These are phyloP conservation scores for Diplodus puntazzo DNA, from an alignment of 2,797 vertebrate genomes.

Conservation along the genomic window DNA sequence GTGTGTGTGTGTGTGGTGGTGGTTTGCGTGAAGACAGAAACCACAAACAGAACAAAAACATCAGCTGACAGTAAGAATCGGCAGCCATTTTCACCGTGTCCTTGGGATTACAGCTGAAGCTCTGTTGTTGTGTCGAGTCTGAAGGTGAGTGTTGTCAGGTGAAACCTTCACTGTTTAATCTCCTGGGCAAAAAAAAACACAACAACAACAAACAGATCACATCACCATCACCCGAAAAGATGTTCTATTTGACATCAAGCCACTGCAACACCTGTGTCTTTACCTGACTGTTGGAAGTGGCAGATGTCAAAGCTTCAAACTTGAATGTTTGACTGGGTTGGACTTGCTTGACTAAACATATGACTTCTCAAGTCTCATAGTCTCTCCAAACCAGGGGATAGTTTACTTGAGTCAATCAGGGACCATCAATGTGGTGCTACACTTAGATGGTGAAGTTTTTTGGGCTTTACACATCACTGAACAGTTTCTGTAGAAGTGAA, in stretches of 20 bases:
- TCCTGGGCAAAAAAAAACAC: background rate
- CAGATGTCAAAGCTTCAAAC: background rate
- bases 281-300: background rate
- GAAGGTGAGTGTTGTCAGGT: slow-evolving; percentile 11
- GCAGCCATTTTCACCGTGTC: background rate
- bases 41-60: slow-evolving; percentile 1
- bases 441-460: too few species aligned
- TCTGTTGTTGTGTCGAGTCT: background rate
- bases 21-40: background rate
- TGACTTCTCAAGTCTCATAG: too few species aligned
- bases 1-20: slow-evolving; percentile 7
- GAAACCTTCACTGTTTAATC: slow-evolving; percentile 19
- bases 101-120: background rate
- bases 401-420: too few species aligned
- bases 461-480: too few species aligned
- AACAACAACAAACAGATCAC: slow-evolving; percentile 10
- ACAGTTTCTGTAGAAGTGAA: too few species aligned
- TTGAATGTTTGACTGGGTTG: background rate
- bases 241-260: slow-evolving; percentile 34
- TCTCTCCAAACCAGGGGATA: too few species aligned
- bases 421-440: too few species aligned
- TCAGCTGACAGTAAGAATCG: background rate
- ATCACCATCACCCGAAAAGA: background rate
- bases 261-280: background rate
- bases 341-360: background rate